phyloP scores from a whole-genome alignment of 2,888 invertebrate species.

The Acronicta leporina region DNA sequence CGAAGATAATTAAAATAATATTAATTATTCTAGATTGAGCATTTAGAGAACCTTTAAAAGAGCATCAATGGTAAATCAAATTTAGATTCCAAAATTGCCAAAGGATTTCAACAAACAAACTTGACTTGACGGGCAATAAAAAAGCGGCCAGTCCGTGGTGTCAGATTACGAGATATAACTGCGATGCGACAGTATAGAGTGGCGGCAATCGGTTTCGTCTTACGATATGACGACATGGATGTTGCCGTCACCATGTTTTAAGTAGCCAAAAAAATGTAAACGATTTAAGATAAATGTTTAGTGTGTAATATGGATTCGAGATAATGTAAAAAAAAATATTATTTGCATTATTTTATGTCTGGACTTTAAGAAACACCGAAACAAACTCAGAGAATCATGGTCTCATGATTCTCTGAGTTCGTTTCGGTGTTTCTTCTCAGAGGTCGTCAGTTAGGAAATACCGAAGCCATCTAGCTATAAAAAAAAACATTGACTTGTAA shows the following conservation, averaged over 20 bases:
- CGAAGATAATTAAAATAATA: too few relatives aligned
- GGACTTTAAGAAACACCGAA: too few relatives aligned
- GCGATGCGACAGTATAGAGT: constrained; percentile 58
- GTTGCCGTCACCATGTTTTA: constrained; percentile 31
- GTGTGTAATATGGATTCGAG: constrained; percentile 7
- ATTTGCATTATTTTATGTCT: too few relatives aligned
- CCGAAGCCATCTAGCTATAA: too few relatives aligned
- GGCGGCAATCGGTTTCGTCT: constrained; percentile 52
- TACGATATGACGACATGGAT: constrained; percentile 60
- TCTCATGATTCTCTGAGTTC: too few relatives aligned
- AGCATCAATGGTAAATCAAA: not conserved
- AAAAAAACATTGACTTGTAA: too few relatives aligned
- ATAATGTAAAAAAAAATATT: constrained; percentile 2
- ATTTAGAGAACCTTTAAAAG: too few relatives aligned
- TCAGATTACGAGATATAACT: constrained; percentile 65
- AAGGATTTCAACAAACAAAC: constrained; percentile 56
- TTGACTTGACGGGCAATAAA: constrained; percentile 37
- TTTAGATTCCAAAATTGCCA: constrained; percentile 44
- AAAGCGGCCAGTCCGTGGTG: constrained; percentile 48
- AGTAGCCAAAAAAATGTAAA: constrained; percentile 36
- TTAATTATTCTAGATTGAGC: too few relatives aligned
- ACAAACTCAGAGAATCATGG: too few relatives aligned
- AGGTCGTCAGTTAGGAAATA: too few relatives aligned
- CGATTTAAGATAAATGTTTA: constrained; percentile 26
- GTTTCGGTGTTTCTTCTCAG: too few relatives aligned